phyloP scores from a whole-genome alignment of 53 echinoderm and acorn worm species.

The Hippasteria phrygiana region DNA sequence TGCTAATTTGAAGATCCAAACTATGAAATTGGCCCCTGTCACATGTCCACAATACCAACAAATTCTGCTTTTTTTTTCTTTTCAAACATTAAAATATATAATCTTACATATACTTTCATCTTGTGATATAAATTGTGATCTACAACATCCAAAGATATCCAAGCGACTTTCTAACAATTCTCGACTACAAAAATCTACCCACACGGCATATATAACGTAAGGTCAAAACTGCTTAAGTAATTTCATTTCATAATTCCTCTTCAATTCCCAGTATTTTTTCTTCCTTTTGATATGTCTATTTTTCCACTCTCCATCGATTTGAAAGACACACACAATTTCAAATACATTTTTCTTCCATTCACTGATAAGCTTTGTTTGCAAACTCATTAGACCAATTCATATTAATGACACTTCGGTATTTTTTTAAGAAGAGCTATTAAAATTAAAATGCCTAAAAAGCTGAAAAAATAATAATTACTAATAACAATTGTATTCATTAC shows the following conservation, averaged over 20 bases:
- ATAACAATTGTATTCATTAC: conserved; percentile 25
- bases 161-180: conserved; percentile 26
- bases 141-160: conserved; percentile 45
- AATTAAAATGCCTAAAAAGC: conserved; percentile 57
- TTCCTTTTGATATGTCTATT: background rate
- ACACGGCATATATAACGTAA: conserved; percentile 57
- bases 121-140: conserved; percentile 47
- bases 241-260: conserved; percentile 48
- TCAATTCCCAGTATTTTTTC: conserved; percentile 13
- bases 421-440: conserved; percentile 39
- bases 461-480: conserved; percentile 18
- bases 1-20: background rate
- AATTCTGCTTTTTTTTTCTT: background rate
- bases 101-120: conserved; percentile 47
- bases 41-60: conserved; percentile 14
- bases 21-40: background rate
- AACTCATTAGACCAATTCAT: conserved; percentile 13
- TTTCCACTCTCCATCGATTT: conserved; percentile 23
- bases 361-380: conserved; percentile 9
- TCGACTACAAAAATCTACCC: conserved; percentile 60
- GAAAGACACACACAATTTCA: conserved; percentile 44
- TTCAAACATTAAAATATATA: conserved; percentile 66
- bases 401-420: conserved; percentile 15
- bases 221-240: conserved; percentile 36
- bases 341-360: background rate